phyloP scores from a whole-genome alignment of 2,113 vertebrate species.

The Ageneiosus marmoratus region DNA sequence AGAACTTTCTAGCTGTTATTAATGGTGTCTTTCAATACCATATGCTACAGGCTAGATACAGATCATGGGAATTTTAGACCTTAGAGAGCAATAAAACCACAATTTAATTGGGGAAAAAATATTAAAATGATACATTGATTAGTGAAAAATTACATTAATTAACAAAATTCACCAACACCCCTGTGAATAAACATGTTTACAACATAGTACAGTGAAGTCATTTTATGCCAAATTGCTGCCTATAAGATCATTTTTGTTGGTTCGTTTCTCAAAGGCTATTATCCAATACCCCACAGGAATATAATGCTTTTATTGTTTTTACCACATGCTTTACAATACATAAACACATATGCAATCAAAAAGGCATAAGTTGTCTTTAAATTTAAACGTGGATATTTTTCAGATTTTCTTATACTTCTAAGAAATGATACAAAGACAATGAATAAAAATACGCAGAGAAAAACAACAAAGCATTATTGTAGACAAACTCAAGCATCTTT shows the following conservation, averaged over 20 bases:
- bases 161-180: not conserved
- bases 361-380: not conserved
- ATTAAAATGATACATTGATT: not conserved
- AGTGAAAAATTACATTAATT: not conserved
- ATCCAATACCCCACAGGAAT: not conserved
- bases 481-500: not conserved
- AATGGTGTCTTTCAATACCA: not conserved
- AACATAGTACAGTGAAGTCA: not conserved
- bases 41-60: not conserved
- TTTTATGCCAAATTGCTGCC: not conserved
- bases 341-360: not conserved
- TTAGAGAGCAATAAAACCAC: not conserved
- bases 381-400: not conserved
- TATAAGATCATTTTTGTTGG: not conserved
- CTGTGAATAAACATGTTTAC: not conserved
- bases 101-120: not conserved
- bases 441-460: not conserved
- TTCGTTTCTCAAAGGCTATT: not conserved
- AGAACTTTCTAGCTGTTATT: not conserved
- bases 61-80: not conserved
- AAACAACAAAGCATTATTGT: not conserved
- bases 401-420: too few species aligned
- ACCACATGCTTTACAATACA: not conserved
- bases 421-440: not conserved
- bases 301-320: not conserved